Evolutionary conservation across 2,113 vertebrate species (phyloP), one percentile per base, ranked within the genome.

Genomic region (Brachyhypopomus occidentalis): DNA sequence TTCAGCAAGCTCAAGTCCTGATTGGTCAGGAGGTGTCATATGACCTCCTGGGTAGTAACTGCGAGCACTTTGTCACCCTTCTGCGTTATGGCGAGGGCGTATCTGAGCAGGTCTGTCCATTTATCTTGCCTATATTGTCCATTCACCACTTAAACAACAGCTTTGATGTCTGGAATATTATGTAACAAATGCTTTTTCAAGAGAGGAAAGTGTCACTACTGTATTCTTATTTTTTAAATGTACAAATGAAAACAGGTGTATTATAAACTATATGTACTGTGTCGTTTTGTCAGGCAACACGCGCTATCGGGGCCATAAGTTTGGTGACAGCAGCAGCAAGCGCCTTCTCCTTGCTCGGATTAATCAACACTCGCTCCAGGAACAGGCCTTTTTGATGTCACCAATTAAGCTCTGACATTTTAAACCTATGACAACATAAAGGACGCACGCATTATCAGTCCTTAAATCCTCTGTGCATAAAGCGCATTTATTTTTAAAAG

Each of bases 11-110:
- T 0, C 92, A 96, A 87, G 73, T 74, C 25, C 89, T 94, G 70
- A 95, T 98, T 58, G 94, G 90, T 59, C 92, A 90, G 84, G 96
- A 98, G 82, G 95, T 98, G 87, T 87, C 93, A 0, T 98, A 98
- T 11, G 94, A 98, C 84, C 76, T 97, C 75, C 79, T 98, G 1
- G 92, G 90, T 79, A 96, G 91, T 87, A 99, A 98, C 93, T 99
- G 97, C 38, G 97, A 99, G 84, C 97, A 99, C 87, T 98, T 99
- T 59, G 96, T 98, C 74, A 98, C 95, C 0, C 79, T 92, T 63
- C 94, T 98, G 27, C 96, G 96, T 78, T 98, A 97, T 0, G 96
- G 96, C 0, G 91, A 96, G 83, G 91, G 87, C 0, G 88, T 96
- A 75, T 98, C 96, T 0, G 93, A 95, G 64, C 96, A 99, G 96